Conservation (phyloP, 2,113 vertebrate species). For the cattle (Bos taurus) region ARS-UCD2.0 NC_037345.1:53074001-53074500, state of each 20-base stretch:
- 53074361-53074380: constrained; percentile 85
- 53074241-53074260: not conserved
- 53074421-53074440: constrained; percentile 47
- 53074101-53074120: constrained; percentile 95
- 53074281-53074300: constrained; percentile 57
- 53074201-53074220: not conserved
- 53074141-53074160: not conserved
- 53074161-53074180: constrained; percentile 14
- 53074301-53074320: constrained; percentile 69
- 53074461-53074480: constrained; percentile 57
- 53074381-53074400: constrained; percentile 69
- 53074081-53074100: constrained; percentile 96
- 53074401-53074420: constrained; percentile 48
- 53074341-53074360: constrained; percentile 85
- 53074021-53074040: constrained; percentile 98
- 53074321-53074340: constrained; percentile 77
- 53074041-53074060: constrained; percentile 99
- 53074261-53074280: constrained; percentile 18
- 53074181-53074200: not conserved
- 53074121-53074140: constrained; percentile 81
- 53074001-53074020: constrained; percentile 83
- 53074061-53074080: constrained; percentile 87
- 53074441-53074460: constrained; percentile 2
- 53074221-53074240: not conserved
- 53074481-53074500: constrained; percentile 58